Conservation (phyloP, 1,140 invertebrate genomes). For the Idris sp. region DNA sequence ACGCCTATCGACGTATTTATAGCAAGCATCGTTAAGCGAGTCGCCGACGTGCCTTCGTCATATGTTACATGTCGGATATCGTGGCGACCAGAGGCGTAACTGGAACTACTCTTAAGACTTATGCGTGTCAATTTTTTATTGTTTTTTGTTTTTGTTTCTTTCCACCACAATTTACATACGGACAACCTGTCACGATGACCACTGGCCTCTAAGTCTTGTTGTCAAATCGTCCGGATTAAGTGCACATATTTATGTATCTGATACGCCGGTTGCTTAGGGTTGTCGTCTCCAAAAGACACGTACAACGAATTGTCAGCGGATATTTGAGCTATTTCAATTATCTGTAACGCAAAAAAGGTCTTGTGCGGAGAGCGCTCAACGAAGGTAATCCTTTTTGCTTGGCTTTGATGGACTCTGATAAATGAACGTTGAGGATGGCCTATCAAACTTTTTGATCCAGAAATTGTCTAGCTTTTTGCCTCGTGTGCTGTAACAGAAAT, state of each 20-base stretch:
- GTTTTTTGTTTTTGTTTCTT: neutral
- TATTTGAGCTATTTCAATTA: conserved; percentile 47
- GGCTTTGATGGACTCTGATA: conserved; percentile 24
- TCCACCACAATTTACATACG: conserved; percentile 43
- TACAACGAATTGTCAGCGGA: conserved; percentile 34
- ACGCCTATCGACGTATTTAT: conserved; percentile 58
- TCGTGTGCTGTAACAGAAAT: neutral
- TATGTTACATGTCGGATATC: conserved; percentile 46
- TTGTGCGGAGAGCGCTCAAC: conserved; percentile 5
- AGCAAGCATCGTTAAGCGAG: conserved; percentile 48
- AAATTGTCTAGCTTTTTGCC: conserved; percentile 10
- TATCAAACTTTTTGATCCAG: conserved; percentile 21
- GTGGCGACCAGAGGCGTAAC: conserved; percentile 41
- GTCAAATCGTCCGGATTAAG: conserved; percentile 47
- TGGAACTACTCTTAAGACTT: conserved; percentile 36
- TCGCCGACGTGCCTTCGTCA: conserved; percentile 45
- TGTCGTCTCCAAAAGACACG: conserved; percentile 30
- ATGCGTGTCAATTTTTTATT: conserved; percentile 17
- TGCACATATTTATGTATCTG: conserved; percentile 50
- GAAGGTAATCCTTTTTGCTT: conserved; percentile 21
- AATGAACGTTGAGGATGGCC: conserved; percentile 16
- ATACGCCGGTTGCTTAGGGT: conserved; percentile 19
- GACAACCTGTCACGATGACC: conserved; percentile 28
- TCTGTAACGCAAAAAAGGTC: conserved; percentile 5
- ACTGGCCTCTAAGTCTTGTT: conserved; percentile 15